Conservation (phyloP, 1,140 invertebrate genomes). For the Monomorium pharaonis region DNA sequence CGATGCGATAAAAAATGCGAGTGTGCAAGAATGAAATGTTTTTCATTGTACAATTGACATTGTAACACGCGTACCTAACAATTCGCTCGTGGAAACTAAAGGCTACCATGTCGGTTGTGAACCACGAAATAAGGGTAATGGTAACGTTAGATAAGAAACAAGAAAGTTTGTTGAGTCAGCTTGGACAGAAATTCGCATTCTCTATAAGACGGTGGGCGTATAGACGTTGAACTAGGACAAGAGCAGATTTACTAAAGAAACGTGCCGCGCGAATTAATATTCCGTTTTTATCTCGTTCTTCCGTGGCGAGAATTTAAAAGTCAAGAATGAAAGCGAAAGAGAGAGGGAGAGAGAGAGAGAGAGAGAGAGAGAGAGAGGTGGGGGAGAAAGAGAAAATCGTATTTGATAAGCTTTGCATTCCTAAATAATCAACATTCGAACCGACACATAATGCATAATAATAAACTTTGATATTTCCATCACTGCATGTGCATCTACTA, state of each 20-base stretch:
- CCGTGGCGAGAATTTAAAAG: constrained; percentile 12
- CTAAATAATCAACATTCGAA: constrained; percentile 35
- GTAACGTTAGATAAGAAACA: constrained; percentile 9
- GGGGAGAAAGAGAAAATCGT: not conserved
- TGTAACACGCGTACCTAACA: not conserved
- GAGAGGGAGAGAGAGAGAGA: not conserved
- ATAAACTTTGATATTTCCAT: constrained; percentile 11
- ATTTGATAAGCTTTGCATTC: constrained; percentile 40
- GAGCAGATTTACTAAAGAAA: constrained; percentile 36
- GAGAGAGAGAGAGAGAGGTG: not conserved
- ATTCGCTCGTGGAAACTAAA: not conserved
- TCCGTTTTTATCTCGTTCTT: constrained; percentile 4
- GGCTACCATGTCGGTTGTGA: not conserved
- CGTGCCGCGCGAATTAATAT: constrained; percentile 36
- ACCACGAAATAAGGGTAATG: not conserved
- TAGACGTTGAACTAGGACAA: constrained; percentile 31
- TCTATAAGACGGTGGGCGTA: constrained; percentile 8
- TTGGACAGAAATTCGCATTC: constrained; percentile 24
- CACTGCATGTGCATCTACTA: not conserved
- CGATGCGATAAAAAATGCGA: not conserved
- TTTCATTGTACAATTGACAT: not conserved
- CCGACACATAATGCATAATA: constrained; percentile 7
- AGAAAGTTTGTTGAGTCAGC: constrained; percentile 33
- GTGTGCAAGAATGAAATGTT: not conserved
- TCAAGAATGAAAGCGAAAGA: not conserved